Evolutionary conservation across 2,797 vertebrate species (phyloP).

Genomic region (Myotis daubentonii): DNA sequence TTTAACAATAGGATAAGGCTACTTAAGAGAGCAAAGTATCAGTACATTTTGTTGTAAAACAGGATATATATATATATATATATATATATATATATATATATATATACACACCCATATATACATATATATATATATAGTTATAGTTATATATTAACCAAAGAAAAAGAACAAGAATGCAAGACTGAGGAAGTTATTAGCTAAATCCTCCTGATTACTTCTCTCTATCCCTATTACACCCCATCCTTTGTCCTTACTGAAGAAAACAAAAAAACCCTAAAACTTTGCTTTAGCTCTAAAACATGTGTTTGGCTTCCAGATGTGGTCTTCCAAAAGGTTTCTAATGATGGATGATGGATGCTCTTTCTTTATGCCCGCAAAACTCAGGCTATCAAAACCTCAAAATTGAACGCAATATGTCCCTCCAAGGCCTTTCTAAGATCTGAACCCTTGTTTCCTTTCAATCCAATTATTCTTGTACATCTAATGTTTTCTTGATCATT

Average conservation of each 20-base stretch:
- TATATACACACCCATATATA: no score
- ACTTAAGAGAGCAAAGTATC: constrained; percentile 35
- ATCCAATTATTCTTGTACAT: constrained; percentile 21
- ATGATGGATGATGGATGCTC: not conserved
- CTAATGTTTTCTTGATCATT: constrained; percentile 44
- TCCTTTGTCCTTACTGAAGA: not conserved
- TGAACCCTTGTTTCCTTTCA: constrained; percentile 16
- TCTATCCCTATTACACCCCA: not conserved
- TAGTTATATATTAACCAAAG: not conserved
- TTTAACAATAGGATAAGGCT: constrained; percentile 45
- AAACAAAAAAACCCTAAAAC: not conserved
- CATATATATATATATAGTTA: no score
- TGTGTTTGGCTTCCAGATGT: constrained; percentile 5
- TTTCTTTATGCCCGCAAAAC: not conserved
- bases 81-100: not conserved
- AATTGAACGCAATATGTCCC: not conserved
- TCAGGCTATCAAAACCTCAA: not conserved
- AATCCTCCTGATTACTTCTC: constrained; percentile 14
- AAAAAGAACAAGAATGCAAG: no score
- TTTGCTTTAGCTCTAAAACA: not conserved
- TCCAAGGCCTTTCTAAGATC: not conserved
- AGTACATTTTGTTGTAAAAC: constrained; percentile 13
- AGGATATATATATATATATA: not conserved
- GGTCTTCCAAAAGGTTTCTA: constrained; percentile 1
- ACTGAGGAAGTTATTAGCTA: constrained; percentile 22